Evolutionary conservation across 2,888 invertebrate species (phyloP), one percentile per base, ranked within the genome.

Genomic region (Scrobipalpa costella): DNA sequence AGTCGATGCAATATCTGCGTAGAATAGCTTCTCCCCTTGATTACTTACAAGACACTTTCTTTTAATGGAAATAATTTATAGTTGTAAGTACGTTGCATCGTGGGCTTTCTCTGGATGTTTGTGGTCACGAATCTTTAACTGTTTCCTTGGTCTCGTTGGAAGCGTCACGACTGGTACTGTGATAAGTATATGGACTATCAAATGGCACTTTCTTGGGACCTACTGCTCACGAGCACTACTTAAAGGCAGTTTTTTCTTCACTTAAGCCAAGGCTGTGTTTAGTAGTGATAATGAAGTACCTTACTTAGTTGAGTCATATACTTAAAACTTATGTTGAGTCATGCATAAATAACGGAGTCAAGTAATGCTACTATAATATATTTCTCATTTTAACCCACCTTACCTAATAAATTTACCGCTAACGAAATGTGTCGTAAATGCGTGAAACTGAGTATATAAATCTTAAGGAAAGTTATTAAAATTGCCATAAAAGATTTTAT

Each of bases 51-150:
- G 19, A 21, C 47, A 47, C 60, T 60, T 60, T 47, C 27, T 49
- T 47, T 60, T 60, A 60, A 49, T 21, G 8, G 8, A 50, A 57
- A 33, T 21, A 60, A 60, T 60, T 60, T 60, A 47, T 49, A 9
- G 60, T 40, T 49, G 44, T 15, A 44, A 44, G 11, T 50, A 15
- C 34, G 1, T n/a, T n/a, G 27, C 6, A 34, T 55, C 55, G 21
- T 60, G 60, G 33, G 60, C 60, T 60, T 60, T 60, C 60, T 49
- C 60, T 47, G 33, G 49, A 11, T 33, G 49, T 34, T 60, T 60
- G 33, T 27, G 49, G 60, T 60, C 60, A 60, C 60, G 60, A 59
- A 49, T 60, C 60, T 47, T 34, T 6, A 17, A 33, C 33, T 9
- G 21, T 49, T 60, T 60, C 60, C 60, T 33, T 47, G 49, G 60